Evolutionary conservation across 2,888 invertebrate genomes (phyloP).

Genomic region (Dorcus hopei): DNA sequence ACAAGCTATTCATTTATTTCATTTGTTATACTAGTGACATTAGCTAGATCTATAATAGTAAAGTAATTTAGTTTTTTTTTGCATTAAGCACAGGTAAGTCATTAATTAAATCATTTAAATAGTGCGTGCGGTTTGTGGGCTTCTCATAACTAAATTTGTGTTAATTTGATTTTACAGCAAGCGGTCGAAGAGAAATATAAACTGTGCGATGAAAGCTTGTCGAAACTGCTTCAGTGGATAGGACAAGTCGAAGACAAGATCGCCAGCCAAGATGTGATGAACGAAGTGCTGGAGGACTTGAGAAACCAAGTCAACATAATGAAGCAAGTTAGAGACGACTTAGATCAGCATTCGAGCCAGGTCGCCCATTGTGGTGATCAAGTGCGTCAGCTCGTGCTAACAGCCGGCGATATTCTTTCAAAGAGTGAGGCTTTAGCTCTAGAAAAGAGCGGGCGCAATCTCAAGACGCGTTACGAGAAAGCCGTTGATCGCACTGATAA

Average conservation of each 20-base stretch:
- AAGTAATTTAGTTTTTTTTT: no score
- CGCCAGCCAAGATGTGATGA: slow-evolving; percentile 80
- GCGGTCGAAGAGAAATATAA: slow-evolving; percentile 93
- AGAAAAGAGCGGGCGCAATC: slow-evolving; percentile 80
- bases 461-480: slow-evolving; percentile 80
- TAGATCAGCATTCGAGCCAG: slow-evolving; percentile 80
- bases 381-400: slow-evolving; percentile 83
- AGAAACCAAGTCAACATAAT: slow-evolving; percentile 85
- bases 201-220: slow-evolving; percentile 82
- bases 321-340: slow-evolving; percentile 87
- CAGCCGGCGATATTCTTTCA: slow-evolving; percentile 88
- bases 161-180: slow-evolving; percentile 64
- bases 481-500: slow-evolving; percentile 77
- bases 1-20: no score
- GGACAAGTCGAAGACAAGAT: slow-evolving; percentile 78
- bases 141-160: no score
- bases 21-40: no score
- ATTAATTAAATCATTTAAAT: no score
- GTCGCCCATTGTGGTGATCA: slow-evolving; percentile 85
- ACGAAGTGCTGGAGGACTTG: slow-evolving; percentile 81
- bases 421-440: slow-evolving; percentile 85
- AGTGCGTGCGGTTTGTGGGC: no score
- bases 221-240: slow-evolving; percentile 84
- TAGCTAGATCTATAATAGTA: no score
- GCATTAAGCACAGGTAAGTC: no score